Conservation (phyloP, 2,888 invertebrate species). For the Chelonus formosanus region DNA sequence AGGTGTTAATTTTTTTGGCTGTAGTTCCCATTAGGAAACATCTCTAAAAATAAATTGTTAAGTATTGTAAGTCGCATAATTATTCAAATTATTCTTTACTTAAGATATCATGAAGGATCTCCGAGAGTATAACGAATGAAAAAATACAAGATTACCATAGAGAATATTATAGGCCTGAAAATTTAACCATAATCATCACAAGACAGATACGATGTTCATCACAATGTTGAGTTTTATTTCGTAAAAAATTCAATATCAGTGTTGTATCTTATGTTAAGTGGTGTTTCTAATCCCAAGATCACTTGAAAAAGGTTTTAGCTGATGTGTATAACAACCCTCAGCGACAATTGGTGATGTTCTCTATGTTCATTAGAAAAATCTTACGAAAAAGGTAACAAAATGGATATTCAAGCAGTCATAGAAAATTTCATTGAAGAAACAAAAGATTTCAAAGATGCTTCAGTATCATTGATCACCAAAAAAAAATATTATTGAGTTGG, state of each 20-base stretch:
- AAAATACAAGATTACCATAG: conserved; percentile 72
- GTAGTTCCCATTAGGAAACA: too few relatives aligned
- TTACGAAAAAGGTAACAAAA: too few relatives aligned
- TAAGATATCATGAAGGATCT: conserved; percentile 75
- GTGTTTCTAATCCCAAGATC: conserved; percentile 77
- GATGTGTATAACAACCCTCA: conserved; percentile 67
- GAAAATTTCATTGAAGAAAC: too few relatives aligned
- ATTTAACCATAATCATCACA: conserved; percentile 83
- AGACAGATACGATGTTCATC: conserved; percentile 80
- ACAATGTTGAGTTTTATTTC: conserved; percentile 73
- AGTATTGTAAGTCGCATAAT: too few relatives aligned
- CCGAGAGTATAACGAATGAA: conserved; percentile 73
- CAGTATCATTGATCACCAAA: too few relatives aligned
- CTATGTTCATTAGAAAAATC: too few relatives aligned
- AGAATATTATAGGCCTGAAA: conserved; percentile 88
- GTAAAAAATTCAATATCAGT: conserved; percentile 78
- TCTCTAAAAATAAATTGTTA: too few relatives aligned
- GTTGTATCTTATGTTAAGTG: conserved; percentile 77
- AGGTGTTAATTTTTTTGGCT: too few relatives aligned
- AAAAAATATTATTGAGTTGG: too few relatives aligned
- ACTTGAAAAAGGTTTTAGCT: conserved; percentile 67
- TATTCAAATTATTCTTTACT: too few relatives aligned
- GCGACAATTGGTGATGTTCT: conserved; percentile 84
- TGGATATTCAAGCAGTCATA: too few relatives aligned
- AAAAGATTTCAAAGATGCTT: too few relatives aligned